Conservation (phyloP, 2,797 vertebrate genomes). For the Serranus cabrilla region DNA sequence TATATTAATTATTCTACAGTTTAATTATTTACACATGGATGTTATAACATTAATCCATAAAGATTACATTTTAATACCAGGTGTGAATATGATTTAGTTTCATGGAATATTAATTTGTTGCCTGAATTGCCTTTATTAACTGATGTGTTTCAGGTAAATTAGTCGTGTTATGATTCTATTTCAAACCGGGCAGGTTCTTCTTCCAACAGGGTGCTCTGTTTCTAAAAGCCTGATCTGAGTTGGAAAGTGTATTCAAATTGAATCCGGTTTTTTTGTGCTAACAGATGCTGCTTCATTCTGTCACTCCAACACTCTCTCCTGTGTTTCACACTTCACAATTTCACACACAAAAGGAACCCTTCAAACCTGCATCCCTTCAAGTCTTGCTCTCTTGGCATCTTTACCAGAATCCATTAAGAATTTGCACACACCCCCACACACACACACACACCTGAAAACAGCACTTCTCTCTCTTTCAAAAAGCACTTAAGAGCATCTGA, state of each 20-base stretch:
- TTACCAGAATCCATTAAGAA: constrained; percentile 28
- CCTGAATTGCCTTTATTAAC: too few species aligned
- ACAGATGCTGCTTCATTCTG: constrained; percentile 20
- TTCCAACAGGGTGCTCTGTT: neutral
- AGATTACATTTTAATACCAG: too few species aligned
- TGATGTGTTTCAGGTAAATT: neutral
- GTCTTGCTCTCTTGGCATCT: constrained; percentile 18
- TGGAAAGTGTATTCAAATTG: neutral
- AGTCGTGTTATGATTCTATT: neutral
- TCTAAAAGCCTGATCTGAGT: constrained; percentile 8
- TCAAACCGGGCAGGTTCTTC: neutral
- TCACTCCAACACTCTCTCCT: constrained; percentile 15
- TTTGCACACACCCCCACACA: constrained; percentile 9
- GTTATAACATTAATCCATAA: too few species aligned
- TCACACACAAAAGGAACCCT: constrained; percentile 21
- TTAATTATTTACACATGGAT: too few species aligned
- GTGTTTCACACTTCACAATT: constrained; percentile 25
- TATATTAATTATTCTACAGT: neutral
- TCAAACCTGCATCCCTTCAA: neutral
- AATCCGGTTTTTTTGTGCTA: neutral
- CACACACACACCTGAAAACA: constrained; percentile 35
- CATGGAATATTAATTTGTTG: too few species aligned
- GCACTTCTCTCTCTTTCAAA: constrained; percentile 32
- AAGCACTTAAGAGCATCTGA: constrained; percentile 39
- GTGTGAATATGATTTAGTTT: too few species aligned